Base-by-base conservation (phyloP, 1,140 invertebrate species). In the Ostrea denselamellosa region DNA sequence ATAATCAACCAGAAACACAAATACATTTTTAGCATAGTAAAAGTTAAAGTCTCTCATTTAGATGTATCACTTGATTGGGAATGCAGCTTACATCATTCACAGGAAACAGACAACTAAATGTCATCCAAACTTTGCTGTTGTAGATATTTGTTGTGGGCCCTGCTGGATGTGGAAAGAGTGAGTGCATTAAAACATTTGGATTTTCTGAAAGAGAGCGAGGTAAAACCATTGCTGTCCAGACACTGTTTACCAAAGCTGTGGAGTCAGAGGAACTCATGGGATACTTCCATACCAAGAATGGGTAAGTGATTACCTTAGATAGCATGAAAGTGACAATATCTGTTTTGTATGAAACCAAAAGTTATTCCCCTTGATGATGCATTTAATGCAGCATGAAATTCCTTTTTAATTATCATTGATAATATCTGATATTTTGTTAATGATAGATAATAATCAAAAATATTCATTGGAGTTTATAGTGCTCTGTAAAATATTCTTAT, bases 141-240 rank as follows among this genome's bases (percentile, higher is more conserved):
- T 90, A 95, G 94, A 93, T 95, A 84, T 88, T 95, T 86, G 94
- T 95, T 5, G 93, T 92, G 22, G 94, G 94, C 0, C 93, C 94
- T 25, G 88, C 94, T 19, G 94, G 94, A 8, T 95, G 94, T 92
- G 94, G 94, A 83, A 95, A 95, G 83, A 93, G 92, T 90, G 93
- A 94, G 85, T 94, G 93, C 88, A 95, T 95, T 68, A 94, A 95
- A 90, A 94, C 94, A 54, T 94, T 93, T 90, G 94, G 93, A 81
- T 92, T 94, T 25, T 93, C 94, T 8, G 93, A 94, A 89, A 87
- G 92, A 84, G 93, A 94, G 86, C 87, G 92, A 77, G 94, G 94
- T 3, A 94, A 94, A 68, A 92, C 89, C 22, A 92, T 94, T 87
- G 94, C 89, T 83, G 90, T 95, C 9, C 94, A 95, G 89, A 94